Conservation (phyloP, 64 coral and sea anemone species). For the Pocillopora damicornis region DNA sequence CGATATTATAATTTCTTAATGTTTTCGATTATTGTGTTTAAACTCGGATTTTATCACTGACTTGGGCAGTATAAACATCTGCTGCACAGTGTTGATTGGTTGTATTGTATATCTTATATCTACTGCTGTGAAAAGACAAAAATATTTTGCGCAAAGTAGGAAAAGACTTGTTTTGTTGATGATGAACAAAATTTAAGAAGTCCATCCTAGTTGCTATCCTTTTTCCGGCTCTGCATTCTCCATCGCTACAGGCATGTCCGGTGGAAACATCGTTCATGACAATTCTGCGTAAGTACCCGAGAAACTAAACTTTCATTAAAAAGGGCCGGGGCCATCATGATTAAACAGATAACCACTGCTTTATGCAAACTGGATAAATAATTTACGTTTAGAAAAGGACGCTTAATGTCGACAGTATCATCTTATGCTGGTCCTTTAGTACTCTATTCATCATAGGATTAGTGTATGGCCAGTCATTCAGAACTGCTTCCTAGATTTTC, state of each 20-base stretch:
- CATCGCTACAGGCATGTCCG: background rate
- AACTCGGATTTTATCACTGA: background rate
- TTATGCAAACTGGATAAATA: too few relatives aligned
- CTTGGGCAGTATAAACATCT: background rate
- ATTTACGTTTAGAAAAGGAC: too few relatives aligned
- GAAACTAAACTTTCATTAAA: background rate
- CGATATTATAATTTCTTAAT: background rate
- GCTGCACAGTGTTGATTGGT: background rate
- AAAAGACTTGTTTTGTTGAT: background rate
- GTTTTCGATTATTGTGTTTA: background rate
- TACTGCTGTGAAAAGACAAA: background rate
- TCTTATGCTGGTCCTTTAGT: too few relatives aligned
- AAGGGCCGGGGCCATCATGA: too few relatives aligned
- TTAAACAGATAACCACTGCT: too few relatives aligned
- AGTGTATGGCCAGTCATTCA: too few relatives aligned
- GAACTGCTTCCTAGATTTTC: too few relatives aligned
- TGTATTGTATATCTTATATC: background rate
- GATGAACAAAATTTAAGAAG: background rate
- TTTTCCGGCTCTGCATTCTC: background rate
- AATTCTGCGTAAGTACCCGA: conserved; percentile 19
- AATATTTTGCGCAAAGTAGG: background rate
- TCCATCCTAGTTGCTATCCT: background rate
- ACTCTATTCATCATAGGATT: too few relatives aligned
- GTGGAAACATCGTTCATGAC: background rate
- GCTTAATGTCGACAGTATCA: too few relatives aligned